These are phyloP conservation scores for Phalanger gymnotis DNA, from an alignment of 2,797 vertebrate species.

Conservation along the genomic window DNA sequence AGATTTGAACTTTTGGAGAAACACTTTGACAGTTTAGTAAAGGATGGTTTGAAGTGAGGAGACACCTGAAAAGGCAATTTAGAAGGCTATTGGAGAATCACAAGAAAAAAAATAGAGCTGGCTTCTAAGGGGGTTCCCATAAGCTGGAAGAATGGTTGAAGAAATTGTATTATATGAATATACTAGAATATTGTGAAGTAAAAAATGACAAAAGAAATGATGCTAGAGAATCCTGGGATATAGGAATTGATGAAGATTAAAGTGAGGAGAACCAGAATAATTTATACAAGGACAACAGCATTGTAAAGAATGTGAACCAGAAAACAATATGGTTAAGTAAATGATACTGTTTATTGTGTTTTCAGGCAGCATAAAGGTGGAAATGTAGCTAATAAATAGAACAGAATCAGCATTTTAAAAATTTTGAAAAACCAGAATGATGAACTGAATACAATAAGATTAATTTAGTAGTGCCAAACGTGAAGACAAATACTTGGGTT, in stretches of 20 bases:
- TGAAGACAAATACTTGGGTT: not conserved
- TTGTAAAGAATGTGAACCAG: not conserved
- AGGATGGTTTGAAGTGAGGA: not conserved
- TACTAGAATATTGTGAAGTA: not conserved
- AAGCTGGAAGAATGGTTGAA: not conserved
- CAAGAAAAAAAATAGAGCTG: not conserved
- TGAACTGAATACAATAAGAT: not conserved
- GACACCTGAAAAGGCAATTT: not conserved
- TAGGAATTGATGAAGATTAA: not conserved
- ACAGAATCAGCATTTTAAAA: not conserved
- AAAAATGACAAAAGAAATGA: not conserved
- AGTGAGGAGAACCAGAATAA: not conserved
- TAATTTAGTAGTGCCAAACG: not conserved
- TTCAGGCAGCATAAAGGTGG: not conserved
- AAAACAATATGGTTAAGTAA: not conserved
- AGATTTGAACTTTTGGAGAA: not conserved
- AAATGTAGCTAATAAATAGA: not conserved
- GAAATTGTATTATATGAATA: not conserved
- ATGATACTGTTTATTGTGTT: not conserved
- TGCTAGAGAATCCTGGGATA: not conserved
- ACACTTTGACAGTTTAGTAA: not conserved
- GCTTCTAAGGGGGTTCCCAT: not conserved
- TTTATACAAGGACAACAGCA: not conserved
- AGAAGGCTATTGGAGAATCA: not conserved
- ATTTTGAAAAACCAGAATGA: not conserved